Base-by-base conservation (phyloP, 2,888 invertebrate species). In the Zeuzera pyrina region DNA sequence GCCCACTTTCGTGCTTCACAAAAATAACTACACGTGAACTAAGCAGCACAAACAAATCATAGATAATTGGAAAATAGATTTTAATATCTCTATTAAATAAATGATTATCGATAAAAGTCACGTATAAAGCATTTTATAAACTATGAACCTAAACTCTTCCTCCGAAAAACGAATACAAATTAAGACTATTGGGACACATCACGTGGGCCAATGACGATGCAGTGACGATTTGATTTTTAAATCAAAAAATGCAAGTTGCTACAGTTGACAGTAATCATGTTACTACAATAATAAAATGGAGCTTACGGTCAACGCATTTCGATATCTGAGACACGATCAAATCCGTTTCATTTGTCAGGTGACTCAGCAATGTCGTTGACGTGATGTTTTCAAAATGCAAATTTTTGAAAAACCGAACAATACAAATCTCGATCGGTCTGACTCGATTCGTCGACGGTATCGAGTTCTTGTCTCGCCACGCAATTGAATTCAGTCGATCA, bases 401-500 rank as follows among this genome's bases (percentile, higher is more conserved):
- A 81, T 83, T 81, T 76, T 76, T 52, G 46, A 72, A 78, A 76
- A 79, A 69, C 57, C 57, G 68, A 77, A 81, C 78, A 83, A 81
- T 81, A 70, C 73, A 66, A 66, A 77, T 73, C 72, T 72, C 69
- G 74, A 66, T 70, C 62, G 55, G 63, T 62, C 58, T 58, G 76
- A 70, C 69, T 77, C 67, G 81, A 76, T 76, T 62, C 65, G 51
- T 63, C 65, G 69, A 68, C 72, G 63, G 73, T 76, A 78, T 79
- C 77, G 74, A 65, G 38, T 55, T 65, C 76, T 63, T 71, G 78
- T 79, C 78, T 71, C 67, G 66, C 68, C 67, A 74, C 72, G 79
- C 81, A 81, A 83, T 81, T 83, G 83, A 81, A 81, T 81, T 79
- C 81, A 71, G 79, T 81, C 79, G 81, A 83, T 81, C 83, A 79